Conservation (phyloP, 2,888 invertebrate genomes). For the Malthinus flaveolus region DNA sequence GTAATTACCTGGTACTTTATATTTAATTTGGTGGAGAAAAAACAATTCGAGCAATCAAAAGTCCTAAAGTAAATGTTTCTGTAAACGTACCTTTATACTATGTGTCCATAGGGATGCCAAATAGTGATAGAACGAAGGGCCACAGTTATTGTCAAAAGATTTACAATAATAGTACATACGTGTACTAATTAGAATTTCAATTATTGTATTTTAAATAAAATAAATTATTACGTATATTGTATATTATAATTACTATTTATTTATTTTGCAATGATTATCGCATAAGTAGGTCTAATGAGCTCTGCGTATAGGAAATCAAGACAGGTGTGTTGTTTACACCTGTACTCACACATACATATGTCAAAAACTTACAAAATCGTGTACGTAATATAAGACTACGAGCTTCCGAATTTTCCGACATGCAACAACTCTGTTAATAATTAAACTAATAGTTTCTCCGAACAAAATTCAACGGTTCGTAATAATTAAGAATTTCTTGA, state of each 20-base stretch:
- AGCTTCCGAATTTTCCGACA: background rate
- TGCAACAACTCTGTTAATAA: background rate
- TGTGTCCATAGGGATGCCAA: too few species aligned
- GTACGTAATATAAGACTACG: background rate
- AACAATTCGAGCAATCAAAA: too few species aligned
- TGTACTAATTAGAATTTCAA: background rate
- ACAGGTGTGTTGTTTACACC: slow-evolving; percentile 44
- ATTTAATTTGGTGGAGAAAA: too few species aligned
- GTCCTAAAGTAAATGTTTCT: too few species aligned
- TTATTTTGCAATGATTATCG: slow-evolving; percentile 16
- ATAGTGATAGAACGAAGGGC: too few species aligned
- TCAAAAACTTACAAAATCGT: slow-evolving; percentile 32
- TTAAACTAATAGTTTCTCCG: background rate
- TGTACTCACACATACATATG: slow-evolving; percentile 44
- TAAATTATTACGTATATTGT: background rate
- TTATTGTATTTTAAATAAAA: background rate
- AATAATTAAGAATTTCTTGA: background rate
- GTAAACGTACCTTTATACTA: too few species aligned
- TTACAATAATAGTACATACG: background rate
- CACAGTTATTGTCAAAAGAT: too few species aligned
- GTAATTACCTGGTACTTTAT: too few species aligned
- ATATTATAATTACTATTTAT: background rate
- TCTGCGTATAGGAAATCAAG: slow-evolving; percentile 30
- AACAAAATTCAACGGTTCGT: slow-evolving; percentile 1
- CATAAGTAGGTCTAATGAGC: slow-evolving; percentile 23